Percentiles rank a stretch among this genome's conserved stretches.
phyloP scores from a whole-genome alignment of 2,888 invertebrate genomes.

The Oxytorus armatus region DNA sequence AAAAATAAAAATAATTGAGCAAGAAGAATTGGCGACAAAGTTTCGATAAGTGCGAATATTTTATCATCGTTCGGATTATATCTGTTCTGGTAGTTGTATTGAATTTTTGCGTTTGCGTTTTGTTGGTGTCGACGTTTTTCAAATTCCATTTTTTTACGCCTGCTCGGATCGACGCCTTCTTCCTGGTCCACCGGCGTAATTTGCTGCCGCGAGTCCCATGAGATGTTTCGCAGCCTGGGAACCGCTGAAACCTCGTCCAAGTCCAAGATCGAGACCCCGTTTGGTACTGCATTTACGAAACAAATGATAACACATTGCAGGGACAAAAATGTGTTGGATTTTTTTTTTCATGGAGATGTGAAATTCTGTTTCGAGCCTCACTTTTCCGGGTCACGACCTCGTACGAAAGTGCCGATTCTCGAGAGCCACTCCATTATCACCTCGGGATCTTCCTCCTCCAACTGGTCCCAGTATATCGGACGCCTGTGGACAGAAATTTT shows the following conservation, averaged over 20 bases:
- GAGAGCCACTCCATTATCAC: constrained; percentile 86
- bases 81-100: constrained; percentile 21
- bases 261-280: constrained; percentile 94
- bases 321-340: neutral
- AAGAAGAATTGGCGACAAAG: neutral
- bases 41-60: neutral
- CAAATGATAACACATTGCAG: constrained; percentile 11
- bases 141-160: constrained; percentile 72
- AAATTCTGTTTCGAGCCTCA: constrained; percentile 86
- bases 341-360: too few species aligned
- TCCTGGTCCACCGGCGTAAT: constrained; percentile 95
- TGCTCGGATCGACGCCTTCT: constrained; percentile 90
- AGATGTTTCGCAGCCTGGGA: constrained; percentile 96
- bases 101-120: constrained; percentile 29
- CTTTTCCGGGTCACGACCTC: constrained; percentile 92
- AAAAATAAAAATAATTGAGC: constrained; percentile 22
- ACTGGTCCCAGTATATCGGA: constrained; percentile 78
- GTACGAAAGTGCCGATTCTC: constrained; percentile 90
- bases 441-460: constrained; percentile 90
- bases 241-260: constrained; percentile 95
- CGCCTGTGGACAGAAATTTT: constrained; percentile 64
- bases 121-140: constrained; percentile 12
- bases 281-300: constrained; percentile 88
- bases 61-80: constrained; percentile 30
- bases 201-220: constrained; percentile 95